Evolutionary conservation across 2,113 vertebrate genomes (phyloP).

Genomic region (Mobula birostris): DNA sequence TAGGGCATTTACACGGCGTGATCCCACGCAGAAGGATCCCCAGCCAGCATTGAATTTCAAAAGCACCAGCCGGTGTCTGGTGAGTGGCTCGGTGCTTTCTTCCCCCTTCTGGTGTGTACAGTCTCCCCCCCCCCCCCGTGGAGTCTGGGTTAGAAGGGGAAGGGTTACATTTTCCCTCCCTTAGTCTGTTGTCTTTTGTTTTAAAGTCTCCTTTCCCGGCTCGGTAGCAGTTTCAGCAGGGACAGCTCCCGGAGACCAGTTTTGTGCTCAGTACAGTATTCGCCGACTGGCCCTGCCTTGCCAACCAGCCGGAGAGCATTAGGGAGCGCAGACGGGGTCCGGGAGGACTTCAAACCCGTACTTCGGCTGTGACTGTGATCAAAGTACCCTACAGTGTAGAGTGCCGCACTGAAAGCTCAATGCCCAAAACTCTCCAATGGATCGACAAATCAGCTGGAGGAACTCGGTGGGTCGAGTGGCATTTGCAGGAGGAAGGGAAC

Average conservation of each 20-base stretch:
- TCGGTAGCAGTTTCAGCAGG: not conserved
- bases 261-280: not conserved
- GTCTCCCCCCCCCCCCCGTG: not conserved
- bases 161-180: not conserved
- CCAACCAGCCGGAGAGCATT: not conserved
- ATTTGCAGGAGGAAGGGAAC: too few relatives aligned
- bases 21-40: conserved; percentile 45
- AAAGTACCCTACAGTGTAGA: too few relatives aligned
- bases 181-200: not conserved
- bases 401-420: too few relatives aligned
- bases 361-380: not conserved
- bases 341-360: not conserved
- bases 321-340: not conserved
- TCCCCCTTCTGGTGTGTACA: not conserved
- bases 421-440: too few relatives aligned
- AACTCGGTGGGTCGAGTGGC: too few relatives aligned
- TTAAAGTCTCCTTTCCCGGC: not conserved
- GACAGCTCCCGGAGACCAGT: not conserved
- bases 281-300: not conserved
- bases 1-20: conserved; percentile 52
- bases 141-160: not conserved
- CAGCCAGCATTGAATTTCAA: conserved; percentile 54
- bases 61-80: conserved; percentile 21
- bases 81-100: too few relatives aligned
- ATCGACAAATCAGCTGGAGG: too few relatives aligned